These are phyloP conservation scores for Pinctada fucata DNA, from an alignment of 2,888 invertebrate genomes.

Conservation along the genomic window DNA sequence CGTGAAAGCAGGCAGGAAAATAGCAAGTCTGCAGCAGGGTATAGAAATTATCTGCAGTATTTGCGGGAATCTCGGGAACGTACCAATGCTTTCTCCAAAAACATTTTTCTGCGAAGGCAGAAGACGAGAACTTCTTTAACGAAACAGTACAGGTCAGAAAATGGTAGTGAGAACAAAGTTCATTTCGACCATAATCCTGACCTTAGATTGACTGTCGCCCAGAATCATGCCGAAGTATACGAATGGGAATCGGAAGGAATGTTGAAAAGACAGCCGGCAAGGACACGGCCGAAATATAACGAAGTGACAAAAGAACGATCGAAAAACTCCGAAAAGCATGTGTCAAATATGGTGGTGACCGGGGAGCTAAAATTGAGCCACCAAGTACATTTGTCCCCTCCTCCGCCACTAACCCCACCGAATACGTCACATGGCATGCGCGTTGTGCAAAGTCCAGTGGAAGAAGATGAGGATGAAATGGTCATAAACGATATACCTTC, in stretches of 20 bases:
- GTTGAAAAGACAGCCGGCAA: conserved; percentile 7
- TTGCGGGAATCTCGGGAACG: conserved; percentile 48
- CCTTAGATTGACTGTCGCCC: conserved; percentile 32
- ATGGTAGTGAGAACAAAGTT: conserved; percentile 41
- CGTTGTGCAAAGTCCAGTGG: neutral
- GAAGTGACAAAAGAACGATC: conserved; percentile 11
- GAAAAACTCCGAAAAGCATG: conserved; percentile 3
- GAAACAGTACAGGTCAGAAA: conserved; percentile 33
- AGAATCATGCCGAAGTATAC: conserved; percentile 31
- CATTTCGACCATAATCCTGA: conserved; percentile 25
- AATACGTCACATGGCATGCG: conserved; percentile 33
- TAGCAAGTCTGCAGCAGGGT: conserved; percentile 26
- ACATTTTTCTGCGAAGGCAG: conserved; percentile 44
- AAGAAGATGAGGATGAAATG: neutral
- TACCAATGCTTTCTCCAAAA: conserved; percentile 42
- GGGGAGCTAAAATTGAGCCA: conserved; percentile 20
- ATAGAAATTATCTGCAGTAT: conserved; percentile 50
- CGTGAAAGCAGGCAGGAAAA: neutral
- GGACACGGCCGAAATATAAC: conserved; percentile 11
- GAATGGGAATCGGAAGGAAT: conserved; percentile 37
- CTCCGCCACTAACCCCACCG: conserved; percentile 30
- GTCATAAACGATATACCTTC: conserved; percentile 1
- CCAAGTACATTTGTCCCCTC: neutral
- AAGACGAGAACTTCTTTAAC: conserved; percentile 43
- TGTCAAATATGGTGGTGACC: conserved; percentile 11